Percentiles rank a stretch among this genome's conserved stretches.
Evolutionary conservation across 2,113 vertebrate genomes (phyloP).

Genomic region (Cyanoderma ruficeps): DNA sequence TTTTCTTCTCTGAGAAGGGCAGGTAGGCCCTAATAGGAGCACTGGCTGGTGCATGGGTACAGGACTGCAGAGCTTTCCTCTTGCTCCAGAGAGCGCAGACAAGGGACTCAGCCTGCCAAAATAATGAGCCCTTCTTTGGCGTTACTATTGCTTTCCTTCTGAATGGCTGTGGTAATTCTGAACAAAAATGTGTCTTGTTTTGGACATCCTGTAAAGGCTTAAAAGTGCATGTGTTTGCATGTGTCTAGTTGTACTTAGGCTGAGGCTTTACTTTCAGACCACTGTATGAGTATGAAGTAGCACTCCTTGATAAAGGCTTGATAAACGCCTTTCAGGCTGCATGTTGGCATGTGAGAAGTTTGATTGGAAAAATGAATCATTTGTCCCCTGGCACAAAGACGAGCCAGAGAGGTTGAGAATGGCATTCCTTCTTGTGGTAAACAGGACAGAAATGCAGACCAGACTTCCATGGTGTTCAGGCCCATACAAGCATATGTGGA

Average conservation of each 20-base stretch:
- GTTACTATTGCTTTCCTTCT: neutral
- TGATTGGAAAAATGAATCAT: neutral
- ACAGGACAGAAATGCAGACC: neutral
- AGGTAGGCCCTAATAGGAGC: neutral
- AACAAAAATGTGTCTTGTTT: neutral
- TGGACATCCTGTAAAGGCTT: neutral
- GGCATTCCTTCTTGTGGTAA: neutral
- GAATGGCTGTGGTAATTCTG: neutral
- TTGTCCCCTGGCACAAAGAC: neutral
- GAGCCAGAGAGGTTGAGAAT: neutral
- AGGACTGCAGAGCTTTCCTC: neutral
- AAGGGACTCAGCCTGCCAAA: neutral
- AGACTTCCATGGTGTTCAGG: neutral
- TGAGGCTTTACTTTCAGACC: neutral
- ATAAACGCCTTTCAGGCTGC: neutral
- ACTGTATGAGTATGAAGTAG: neutral
- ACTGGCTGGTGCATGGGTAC: too few relatives aligned
- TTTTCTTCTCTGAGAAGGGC: neutral
- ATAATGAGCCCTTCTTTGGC: neutral
- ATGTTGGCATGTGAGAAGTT: neutral
- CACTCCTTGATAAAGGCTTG: neutral
- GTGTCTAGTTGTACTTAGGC: neutral
- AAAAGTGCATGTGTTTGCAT: neutral
- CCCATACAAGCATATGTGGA: neutral
- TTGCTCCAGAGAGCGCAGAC: accelerated